Conservation (phyloP, 2,888 invertebrate genomes). For the Hedychridium roseum region DNA sequence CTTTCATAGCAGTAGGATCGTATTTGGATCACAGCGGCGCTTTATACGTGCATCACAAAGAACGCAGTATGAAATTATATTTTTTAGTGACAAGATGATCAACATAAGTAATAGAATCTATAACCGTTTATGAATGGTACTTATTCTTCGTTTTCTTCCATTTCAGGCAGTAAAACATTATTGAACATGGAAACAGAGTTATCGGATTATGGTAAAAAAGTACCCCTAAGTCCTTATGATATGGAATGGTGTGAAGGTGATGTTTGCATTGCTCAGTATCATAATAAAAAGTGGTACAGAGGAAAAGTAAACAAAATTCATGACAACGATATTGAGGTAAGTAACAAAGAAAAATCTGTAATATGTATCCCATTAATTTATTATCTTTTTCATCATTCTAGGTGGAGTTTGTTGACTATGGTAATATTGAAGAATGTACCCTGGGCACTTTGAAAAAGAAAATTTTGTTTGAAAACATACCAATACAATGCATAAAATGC, state of each 20-base stretch:
- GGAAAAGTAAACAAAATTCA: constrained; percentile 68
- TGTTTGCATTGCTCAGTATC: constrained; percentile 75
- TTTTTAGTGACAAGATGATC: constrained; percentile 10
- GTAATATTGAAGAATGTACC: constrained; percentile 75
- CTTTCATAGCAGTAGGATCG: constrained; percentile 72
- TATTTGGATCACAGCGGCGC: constrained; percentile 68
- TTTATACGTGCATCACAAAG: constrained; percentile 62
- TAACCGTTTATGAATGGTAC: too few species aligned
- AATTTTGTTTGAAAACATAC: constrained; percentile 72
- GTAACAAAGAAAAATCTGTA: background rate
- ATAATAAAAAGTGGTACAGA: constrained; percentile 77
- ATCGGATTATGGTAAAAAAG: constrained; percentile 63
- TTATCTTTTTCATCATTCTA: constrained; percentile 33
- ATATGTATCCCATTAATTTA: background rate
- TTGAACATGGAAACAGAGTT: constrained; percentile 67
- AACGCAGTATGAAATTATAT: constrained; percentile 32
- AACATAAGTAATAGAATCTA: background rate
- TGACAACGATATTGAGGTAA: constrained; percentile 63
- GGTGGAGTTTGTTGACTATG: constrained; percentile 83
- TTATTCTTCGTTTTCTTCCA: too few species aligned
- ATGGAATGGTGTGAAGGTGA: constrained; percentile 71
- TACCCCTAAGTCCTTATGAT: constrained; percentile 64
- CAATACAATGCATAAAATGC: constrained; percentile 73
- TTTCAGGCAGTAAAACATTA: constrained; percentile 50
- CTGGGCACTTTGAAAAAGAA: constrained; percentile 70